Evolutionary conservation across 2,113 vertebrate genomes (phyloP), one percentile per base, ranked within the genome.

Genomic region (Ageneiosus marmoratus): DNA sequence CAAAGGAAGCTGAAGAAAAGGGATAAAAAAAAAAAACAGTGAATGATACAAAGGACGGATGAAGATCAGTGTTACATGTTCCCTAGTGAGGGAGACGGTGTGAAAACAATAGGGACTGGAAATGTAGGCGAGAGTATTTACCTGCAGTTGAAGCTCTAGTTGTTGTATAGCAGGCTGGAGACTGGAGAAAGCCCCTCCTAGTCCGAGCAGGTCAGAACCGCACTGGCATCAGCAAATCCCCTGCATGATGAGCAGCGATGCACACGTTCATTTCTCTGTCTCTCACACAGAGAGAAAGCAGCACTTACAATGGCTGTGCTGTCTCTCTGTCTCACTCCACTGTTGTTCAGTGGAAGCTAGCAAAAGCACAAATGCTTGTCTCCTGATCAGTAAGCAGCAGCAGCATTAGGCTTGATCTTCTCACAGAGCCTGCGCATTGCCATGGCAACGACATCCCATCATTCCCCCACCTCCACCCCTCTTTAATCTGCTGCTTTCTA

Each of bases 351-450:
- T 29, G 50, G 78, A 79, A 73, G 78, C 86, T 58, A 53, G 84
- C 58, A 32, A 58, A 83, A 84, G 56, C 9, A 86, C 88, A 88
- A 87, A 86, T 81, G 80, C 89, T 89, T 89, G 90, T 90, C 91
- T 92, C 91, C 89, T 90, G 91, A 89, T 93, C 93, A 93, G 91
- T 92, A 89, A 89, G 87, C 90, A 90, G 89, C 86, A 89, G 88
- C 86, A 89, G 77, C 56, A 89, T 86, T 84, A 87, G 81, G 83
- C 90, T 58, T 81, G 62, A 88, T 44, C 55, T 86, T 69, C 88
- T 41, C 81, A 90, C 86, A 7, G 91, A 91, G 93, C 84, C 88
- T 94, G 92, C 90, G 92, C 93, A 90, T 86, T 81, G 85, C 89
- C 83, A 69, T 86, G 77, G 88, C 73, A 88, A 92, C 89, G 90